phyloP scores from a whole-genome alignment of 2,113 vertebrate genomes.

The Cynocephalus volans region DNA sequence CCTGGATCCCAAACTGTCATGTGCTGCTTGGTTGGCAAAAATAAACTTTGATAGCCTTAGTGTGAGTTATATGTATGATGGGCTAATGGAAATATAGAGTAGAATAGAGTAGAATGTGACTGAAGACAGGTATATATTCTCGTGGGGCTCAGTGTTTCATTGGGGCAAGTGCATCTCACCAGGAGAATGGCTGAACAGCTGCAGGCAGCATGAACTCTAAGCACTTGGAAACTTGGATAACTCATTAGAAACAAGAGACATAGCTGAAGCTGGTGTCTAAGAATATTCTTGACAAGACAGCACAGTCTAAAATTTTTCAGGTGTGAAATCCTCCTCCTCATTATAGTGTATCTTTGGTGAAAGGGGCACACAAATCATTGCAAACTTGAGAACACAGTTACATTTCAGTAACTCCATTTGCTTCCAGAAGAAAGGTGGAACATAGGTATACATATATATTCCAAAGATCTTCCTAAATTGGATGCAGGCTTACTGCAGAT shows the following conservation, averaged over 20 bases:
- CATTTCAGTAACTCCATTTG: background rate
- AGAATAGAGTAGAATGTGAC: background rate
- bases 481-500: background rate
- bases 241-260: background rate
- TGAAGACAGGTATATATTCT: background rate
- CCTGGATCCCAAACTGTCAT: background rate
- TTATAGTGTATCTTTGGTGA: background rate
- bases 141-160: background rate
- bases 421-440: background rate
- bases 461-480: background rate
- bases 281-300: background rate
- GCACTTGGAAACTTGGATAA: background rate
- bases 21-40: background rate
- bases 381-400: background rate
- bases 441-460: background rate
- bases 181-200: background rate
- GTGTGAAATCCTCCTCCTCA: background rate
- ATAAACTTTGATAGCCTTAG: background rate
- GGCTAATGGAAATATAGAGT: background rate
- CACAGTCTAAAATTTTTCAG: background rate
- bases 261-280: background rate
- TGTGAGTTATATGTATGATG: background rate
- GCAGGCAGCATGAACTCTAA: background rate
- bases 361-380: background rate
- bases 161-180: fast-evolving